Conservation (phyloP, 2,888 invertebrate genomes). For the Temnothorax unifasciatus region DNA sequence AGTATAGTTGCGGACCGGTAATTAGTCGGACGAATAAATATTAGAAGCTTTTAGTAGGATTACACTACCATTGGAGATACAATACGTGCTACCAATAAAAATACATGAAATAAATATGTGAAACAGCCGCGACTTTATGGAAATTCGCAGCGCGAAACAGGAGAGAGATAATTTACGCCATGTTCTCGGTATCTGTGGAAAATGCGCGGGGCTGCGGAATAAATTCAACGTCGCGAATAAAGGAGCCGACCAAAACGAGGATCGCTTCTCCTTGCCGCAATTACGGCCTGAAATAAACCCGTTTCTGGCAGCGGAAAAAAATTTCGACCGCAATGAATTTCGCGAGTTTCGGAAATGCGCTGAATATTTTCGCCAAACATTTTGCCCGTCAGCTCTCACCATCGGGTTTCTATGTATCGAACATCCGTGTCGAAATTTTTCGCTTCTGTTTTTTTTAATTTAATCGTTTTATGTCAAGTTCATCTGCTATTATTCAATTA, state of each 20-base stretch:
- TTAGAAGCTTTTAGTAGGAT: conserved; percentile 47
- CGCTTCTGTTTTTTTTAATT: neutral
- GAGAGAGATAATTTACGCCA: conserved; percentile 52
- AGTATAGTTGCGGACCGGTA: neutral
- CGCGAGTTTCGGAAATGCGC: conserved; percentile 1
- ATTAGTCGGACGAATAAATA: conserved; percentile 31
- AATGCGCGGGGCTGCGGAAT: conserved; percentile 15
- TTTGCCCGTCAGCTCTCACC: neutral
- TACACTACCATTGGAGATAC: conserved; percentile 53
- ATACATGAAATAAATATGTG: conserved; percentile 44
- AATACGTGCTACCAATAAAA: conserved; percentile 14
- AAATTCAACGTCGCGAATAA: conserved; percentile 57
- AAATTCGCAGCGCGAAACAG: conserved; percentile 50
- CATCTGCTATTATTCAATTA: neutral
- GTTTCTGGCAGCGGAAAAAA: conserved; percentile 17
- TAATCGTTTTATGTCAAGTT: conserved; percentile 1
- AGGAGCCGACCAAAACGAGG: conserved; percentile 36
- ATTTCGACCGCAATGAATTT: conserved; percentile 36
- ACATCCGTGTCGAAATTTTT: neutral
- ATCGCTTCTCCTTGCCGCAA: conserved; percentile 43
- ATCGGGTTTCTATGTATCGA: neutral
- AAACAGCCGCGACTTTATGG: conserved; percentile 47
- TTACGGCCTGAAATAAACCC: conserved; percentile 35
- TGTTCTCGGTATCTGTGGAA: conserved; percentile 38
- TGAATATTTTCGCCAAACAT: conserved; percentile 29